Conservation (phyloP, 2,888 invertebrate genomes). For the Cheilosia urbana region DNA sequence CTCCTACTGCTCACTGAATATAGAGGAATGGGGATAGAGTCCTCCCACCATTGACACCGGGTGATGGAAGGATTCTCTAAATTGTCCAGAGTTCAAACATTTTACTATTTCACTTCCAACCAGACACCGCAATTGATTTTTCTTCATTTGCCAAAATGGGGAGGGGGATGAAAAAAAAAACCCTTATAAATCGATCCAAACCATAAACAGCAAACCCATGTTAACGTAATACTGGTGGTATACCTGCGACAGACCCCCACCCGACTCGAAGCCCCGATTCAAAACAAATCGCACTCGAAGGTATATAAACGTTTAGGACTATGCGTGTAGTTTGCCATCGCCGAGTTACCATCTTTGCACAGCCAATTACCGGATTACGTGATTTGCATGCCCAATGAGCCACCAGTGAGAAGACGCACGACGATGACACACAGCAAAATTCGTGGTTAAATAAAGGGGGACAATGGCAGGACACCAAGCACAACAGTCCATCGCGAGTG, state of each 20-base stretch:
- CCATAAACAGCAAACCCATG: slow-evolving; percentile 11
- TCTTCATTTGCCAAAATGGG: background rate
- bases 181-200: slow-evolving; percentile 22
- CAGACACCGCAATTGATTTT: background rate
- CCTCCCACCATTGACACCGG: too few relatives aligned
- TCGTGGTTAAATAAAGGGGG: slow-evolving; percentile 51
- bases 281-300: slow-evolving; percentile 25
- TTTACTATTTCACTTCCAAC: too few relatives aligned
- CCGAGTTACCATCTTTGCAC: slow-evolving; percentile 52
- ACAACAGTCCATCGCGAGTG: background rate
- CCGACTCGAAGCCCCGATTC: background rate
- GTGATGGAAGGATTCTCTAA: too few relatives aligned
- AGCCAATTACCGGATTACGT: slow-evolving; percentile 72
- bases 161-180: background rate
- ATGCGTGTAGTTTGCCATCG: slow-evolving; percentile 25
- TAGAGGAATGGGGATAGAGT: background rate
- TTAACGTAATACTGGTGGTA: slow-evolving; percentile 2
- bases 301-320: background rate
- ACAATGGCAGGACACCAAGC: slow-evolving; percentile 49
- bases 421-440: slow-evolving; percentile 19
- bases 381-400: slow-evolving; percentile 68
- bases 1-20: background rate
- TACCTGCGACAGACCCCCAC: background rate
- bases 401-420: slow-evolving; percentile 19
- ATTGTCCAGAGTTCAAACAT: too few relatives aligned